Base-by-base conservation (phyloP, 2,888 invertebrate species). In the Polylopha cassiicola region DNA sequence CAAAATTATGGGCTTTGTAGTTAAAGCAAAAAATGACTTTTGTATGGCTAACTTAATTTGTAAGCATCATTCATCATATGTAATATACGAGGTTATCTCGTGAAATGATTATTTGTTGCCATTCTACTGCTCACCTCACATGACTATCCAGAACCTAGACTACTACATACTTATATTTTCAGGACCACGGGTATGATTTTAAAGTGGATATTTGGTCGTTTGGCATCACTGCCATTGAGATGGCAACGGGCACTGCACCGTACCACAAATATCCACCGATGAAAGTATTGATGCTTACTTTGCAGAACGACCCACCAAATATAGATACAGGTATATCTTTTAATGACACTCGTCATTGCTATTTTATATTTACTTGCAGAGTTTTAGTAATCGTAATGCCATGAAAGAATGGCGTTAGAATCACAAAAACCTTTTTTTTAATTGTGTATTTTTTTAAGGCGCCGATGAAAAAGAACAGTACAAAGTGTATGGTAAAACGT, bases 181-280 rank as follows among this genome's bases (percentile, higher is more conserved):
- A 93, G 91, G 95, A 96, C 69, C 95, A 96, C 66, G 99, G 99
- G 1, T 99, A 99, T 67, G 98, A 99, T 79, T 99, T 97, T 78
- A 99, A 99, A 85, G 99, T 98, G 2, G 89, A 89, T 49, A 89
- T 89, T 21, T 89, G 89, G 89, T 89, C 89, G 3, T 91, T 98
- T 65, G 97, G 97, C 13, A 98, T 98, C 50, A 98, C 99, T 1
- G 98, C 99, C 0, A 98, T 99, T 55, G 99, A 99, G 86, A 93
- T 99, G 92, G 99, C 98, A 0, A 96, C 97, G 1, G 97, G 97
- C 7, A 98, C 98, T 0, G 99, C 99, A 0, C 99, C 99, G 0
- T 99, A 99, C 73, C 98, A 99, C 73, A 98, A 97, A 74, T 99
- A 95, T 73, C 98, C 99, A 17, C 98, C 99, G 1, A 98, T 99